phyloP scores from a whole-genome alignment of 2,113 vertebrate species.

The Brachyistius frenatus region DNA sequence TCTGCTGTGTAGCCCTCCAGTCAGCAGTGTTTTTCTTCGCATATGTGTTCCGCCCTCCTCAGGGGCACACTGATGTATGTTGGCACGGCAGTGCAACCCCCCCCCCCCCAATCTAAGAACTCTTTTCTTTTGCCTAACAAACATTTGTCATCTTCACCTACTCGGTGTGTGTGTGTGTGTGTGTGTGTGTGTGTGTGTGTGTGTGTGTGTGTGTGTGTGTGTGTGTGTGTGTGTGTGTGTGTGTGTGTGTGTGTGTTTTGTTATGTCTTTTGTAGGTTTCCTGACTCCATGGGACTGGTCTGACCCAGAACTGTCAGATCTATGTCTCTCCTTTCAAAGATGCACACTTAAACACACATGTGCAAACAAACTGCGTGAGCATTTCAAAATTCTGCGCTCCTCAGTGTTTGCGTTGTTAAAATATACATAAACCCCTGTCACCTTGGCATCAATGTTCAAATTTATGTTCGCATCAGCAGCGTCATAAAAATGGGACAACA shows the following conservation, averaged over 20 bases:
- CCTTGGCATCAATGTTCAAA: constrained; percentile 11
- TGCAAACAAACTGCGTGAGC: constrained; percentile 27
- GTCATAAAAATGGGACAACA: constrained; percentile 22
- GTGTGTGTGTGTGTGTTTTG: constrained; percentile 38
- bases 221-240: constrained; percentile 35
- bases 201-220: constrained; percentile 33
- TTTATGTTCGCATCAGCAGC: constrained; percentile 37
- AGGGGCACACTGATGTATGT: constrained; percentile 49
- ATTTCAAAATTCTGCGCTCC: constrained; percentile 37
- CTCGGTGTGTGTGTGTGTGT: constrained; percentile 31
- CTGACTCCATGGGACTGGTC: constrained; percentile 67
- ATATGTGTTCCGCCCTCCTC: not conserved
- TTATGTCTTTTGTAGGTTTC: constrained; percentile 55
- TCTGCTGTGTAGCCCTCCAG: constrained; percentile 44
- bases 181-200: constrained; percentile 32
- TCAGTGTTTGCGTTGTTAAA: constrained; percentile 37
- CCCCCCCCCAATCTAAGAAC: constrained; percentile 18
- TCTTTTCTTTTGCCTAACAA: constrained; percentile 41
- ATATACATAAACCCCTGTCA: constrained; percentile 48
- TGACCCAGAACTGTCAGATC: constrained; percentile 82
- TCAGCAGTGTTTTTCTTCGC: constrained; percentile 22
- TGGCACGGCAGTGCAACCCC: constrained; percentile 34
- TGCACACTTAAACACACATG: constrained; percentile 17
- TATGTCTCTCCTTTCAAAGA: constrained; percentile 46
- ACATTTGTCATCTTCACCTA: constrained; percentile 67